Evolutionary conservation across 2,888 invertebrate species (phyloP).

Genomic region (Pyralis farinalis): DNA sequence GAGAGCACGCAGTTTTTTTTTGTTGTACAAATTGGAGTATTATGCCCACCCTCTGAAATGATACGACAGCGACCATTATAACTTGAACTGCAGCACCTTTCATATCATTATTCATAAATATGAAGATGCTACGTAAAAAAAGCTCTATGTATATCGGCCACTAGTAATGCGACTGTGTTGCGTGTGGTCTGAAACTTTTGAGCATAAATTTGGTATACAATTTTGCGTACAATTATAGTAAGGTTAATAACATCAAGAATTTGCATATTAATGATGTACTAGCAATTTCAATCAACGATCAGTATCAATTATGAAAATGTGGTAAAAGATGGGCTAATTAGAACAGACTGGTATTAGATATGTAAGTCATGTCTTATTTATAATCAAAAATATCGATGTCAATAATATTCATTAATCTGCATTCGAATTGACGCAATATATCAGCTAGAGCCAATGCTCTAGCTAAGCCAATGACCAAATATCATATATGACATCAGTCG

Average conservation of each 20-base stretch:
- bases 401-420: constrained; percentile 38
- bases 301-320: constrained; percentile 39
- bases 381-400: constrained; percentile 35
- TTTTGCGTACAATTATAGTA: constrained; percentile 42
- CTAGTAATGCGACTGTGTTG: constrained; percentile 48
- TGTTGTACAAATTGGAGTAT: constrained; percentile 52
- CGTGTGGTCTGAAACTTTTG: constrained; percentile 53
- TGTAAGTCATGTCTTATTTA: constrained; percentile 42
- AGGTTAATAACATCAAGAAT: constrained; percentile 34
- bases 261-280: constrained; percentile 47
- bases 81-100: constrained; percentile 30
- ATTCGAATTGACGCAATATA: no score
- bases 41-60: constrained; percentile 46
- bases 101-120: constrained; percentile 15
- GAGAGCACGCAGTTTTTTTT: constrained; percentile 38
- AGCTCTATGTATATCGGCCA: constrained; percentile 37
- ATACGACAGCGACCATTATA: constrained; percentile 30
- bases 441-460: no score
- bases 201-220: constrained; percentile 40
- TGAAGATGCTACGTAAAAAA: constrained; percentile 28
- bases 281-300: constrained; percentile 37
- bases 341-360: constrained; percentile 37
- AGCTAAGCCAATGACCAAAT: no score
- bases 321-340: constrained; percentile 45
- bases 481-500: no score